Evolutionary conservation across 2,888 invertebrate species (phyloP), one percentile per base, ranked within the genome.

Genomic region (Dermolepida albohirtum): DNA sequence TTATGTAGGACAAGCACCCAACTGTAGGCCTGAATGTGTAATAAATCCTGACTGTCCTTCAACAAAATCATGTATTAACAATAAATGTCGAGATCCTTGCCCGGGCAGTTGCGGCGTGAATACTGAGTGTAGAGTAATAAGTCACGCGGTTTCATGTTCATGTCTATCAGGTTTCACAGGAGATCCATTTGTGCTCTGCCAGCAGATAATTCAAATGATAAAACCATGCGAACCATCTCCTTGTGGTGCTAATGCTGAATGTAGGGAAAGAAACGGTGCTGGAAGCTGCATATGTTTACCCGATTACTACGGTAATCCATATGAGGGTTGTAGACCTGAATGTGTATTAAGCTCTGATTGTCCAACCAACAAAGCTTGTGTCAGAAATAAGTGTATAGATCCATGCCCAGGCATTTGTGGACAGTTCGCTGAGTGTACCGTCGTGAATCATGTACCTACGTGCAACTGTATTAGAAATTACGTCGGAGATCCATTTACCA

Each of bases 361-460:
- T 81, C 87, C 92, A 39, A 89, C 92, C 1, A 92, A 93, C 78
- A 92, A 90, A 80, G 90, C 94, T 49, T 96, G 96, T 77, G 87
- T 92, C 49, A 88, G 91, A 76, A 93, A 92, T 79, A 94, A 94
- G 81, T 96, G 96, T 79, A 86, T 87, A 59, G 92, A 95, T 84
- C 95, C 95, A 47, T 96, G 95, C 76, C 92, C 93, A 11, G 94
- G 94, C 69, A 89, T 92, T 68, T 96, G 95, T 79, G 95, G 95
- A 5, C 87, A 87, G 64, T 91, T 91, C 79, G 93, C 95, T 1
- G 90, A 93, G 78, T 96, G 96, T 79, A 88, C 89, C 49, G 94
- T 94, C 2, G 89, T 93, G 11, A 94, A 94, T 80, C 95, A 96
- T 79, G 88, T 93, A 50, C 95, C 95, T n/a, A 90, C 91, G 51